Conservation (phyloP, 2,113 vertebrate genomes). For the Lucifuga dentata region DNA sequence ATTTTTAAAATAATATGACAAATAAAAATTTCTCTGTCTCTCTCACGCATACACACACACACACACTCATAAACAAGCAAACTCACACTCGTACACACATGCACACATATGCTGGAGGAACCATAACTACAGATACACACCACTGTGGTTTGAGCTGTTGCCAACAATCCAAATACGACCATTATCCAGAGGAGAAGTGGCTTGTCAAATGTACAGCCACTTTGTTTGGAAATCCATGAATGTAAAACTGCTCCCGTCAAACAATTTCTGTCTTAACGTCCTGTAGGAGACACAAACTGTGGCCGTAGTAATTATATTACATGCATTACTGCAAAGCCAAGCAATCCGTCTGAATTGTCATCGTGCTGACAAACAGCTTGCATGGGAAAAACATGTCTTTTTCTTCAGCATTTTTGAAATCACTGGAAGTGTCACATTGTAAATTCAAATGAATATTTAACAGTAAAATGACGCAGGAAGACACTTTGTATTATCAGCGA, state of each 20-base stretch:
- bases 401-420: no score
- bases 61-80: neutral
- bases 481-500: no score
- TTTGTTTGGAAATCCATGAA: slow-evolving; percentile 23
- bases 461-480: neutral
- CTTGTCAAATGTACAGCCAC: slow-evolving; percentile 21
- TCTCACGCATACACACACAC: neutral
- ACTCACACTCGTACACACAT: slow-evolving; percentile 19
- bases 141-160: slow-evolving; percentile 48
- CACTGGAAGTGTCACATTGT: no score
- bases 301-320: no score
- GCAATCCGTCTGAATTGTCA: no score
- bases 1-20: no score
- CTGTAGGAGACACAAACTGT: neutral
- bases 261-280: no score
- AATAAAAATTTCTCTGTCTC: neutral
- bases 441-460: no score
- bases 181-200: slow-evolving; percentile 35
- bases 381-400: no score
- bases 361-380: no score
- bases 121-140: slow-evolving; percentile 30
- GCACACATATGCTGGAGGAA: slow-evolving; percentile 11
- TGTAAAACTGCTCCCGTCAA: no score
- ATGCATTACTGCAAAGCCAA: no score
- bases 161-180: slow-evolving; percentile 44